Conservation (phyloP, 1,140 invertebrate genomes). For the Odontomachus brunneus region DNA sequence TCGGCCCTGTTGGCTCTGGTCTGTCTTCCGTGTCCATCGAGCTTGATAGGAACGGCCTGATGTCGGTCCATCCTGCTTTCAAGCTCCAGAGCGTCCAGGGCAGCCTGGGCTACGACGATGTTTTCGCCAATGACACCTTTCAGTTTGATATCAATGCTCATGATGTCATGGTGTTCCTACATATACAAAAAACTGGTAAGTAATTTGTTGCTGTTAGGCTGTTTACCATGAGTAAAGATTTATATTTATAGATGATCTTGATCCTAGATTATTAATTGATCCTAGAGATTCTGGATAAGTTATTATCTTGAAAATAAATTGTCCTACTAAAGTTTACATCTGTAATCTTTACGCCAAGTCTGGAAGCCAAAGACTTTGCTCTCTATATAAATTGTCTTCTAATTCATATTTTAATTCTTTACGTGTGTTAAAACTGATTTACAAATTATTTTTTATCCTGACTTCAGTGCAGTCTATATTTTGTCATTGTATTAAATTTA, state of each 20-base stretch:
- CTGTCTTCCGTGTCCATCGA: constrained; percentile 85
- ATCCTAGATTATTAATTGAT: too few relatives aligned
- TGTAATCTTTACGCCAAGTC: too few relatives aligned
- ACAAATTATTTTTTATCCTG: too few relatives aligned
- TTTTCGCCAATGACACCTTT: constrained; percentile 92
- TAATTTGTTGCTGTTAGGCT: background rate
- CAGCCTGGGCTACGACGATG: constrained; percentile 90
- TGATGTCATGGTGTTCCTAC: constrained; percentile 99
- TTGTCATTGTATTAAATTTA: background rate
- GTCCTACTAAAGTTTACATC: too few relatives aligned
- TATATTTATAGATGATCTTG: background rate
- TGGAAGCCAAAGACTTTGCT: too few relatives aligned
- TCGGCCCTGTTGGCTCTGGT: constrained; percentile 80
- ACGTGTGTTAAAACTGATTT: too few relatives aligned
- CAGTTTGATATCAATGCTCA: constrained; percentile 95
- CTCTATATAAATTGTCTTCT: too few relatives aligned
- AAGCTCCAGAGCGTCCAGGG: constrained; percentile 83
- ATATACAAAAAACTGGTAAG: constrained; percentile 97
- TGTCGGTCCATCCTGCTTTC: constrained; percentile 81
- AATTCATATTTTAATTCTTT: too few relatives aligned
- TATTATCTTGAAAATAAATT: too few relatives aligned
- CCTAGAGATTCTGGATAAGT: too few relatives aligned
- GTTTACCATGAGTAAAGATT: background rate
- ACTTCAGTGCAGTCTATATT: too few relatives aligned
- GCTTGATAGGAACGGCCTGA: constrained; percentile 78